Conservation (phyloP, 2,888 invertebrate genomes). For the Cataglyphis cursor region DNA sequence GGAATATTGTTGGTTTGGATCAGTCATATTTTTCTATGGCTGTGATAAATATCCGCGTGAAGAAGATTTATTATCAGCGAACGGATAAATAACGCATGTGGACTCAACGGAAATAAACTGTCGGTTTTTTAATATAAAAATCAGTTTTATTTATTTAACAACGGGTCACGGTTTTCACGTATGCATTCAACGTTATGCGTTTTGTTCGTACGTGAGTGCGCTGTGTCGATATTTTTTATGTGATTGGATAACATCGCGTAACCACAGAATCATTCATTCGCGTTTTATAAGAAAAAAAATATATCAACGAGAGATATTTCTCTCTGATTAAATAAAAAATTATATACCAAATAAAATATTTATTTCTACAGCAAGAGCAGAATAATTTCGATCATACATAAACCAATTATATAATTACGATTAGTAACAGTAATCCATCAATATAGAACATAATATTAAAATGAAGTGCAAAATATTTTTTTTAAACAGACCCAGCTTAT, state of each 20-base stretch:
- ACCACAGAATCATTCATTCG: conserved; percentile 25
- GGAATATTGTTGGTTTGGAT: not conserved
- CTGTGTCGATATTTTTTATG: conserved; percentile 39
- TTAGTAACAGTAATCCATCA: not conserved
- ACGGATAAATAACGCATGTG: conserved; percentile 15
- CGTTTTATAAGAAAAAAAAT: conserved; percentile 20
- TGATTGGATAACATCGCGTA: conserved; percentile 22
- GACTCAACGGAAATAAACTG: conserved; percentile 18
- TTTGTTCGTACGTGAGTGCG: conserved; percentile 9
- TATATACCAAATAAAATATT: not conserved
- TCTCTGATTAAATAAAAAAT: not conserved
- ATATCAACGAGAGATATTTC: not conserved
- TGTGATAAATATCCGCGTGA: conserved; percentile 25
- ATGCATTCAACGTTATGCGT: conserved; percentile 1
- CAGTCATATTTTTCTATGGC: conserved; percentile 31
- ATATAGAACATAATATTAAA: not conserved
- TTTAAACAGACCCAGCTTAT: not conserved
- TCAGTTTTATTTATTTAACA: conserved; percentile 45
- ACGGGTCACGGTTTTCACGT: conserved; percentile 16
- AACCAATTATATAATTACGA: not conserved
- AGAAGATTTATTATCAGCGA: conserved; percentile 24
- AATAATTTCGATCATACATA: not conserved
- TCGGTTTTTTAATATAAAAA: conserved; percentile 41
- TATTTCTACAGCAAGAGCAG: not conserved
- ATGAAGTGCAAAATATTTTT: not conserved